Percentiles rank a stretch among this genome's conserved stretches.
phyloP scores from a whole-genome alignment of 1,140 invertebrate species.

The Lepidurus arcticus region DNA sequence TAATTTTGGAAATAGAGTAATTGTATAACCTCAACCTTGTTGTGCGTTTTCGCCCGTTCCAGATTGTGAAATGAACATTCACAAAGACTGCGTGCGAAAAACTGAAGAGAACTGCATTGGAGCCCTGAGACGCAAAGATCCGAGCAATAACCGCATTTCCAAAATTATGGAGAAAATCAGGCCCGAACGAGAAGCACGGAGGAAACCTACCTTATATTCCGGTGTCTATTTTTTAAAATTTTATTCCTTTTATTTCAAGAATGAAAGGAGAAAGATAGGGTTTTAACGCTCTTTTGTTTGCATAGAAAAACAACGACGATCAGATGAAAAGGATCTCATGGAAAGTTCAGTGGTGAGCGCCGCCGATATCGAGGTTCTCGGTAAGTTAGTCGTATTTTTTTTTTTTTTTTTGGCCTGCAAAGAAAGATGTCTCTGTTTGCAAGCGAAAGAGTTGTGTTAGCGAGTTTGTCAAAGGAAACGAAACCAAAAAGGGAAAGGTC shows the following conservation, averaged over 20 bases:
- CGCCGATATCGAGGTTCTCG: background rate
- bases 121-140: constrained; percentile 62
- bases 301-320: constrained; percentile 13
- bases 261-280: background rate
- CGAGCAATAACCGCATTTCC: constrained; percentile 43
- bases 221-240: background rate
- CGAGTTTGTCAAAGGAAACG: background rate
- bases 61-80: constrained; percentile 85
- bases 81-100: constrained; percentile 71
- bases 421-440: constrained; percentile 10
- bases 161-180: constrained; percentile 43
- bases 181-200: constrained; percentile 37
- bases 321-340: background rate
- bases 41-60: constrained; percentile 42
- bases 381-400: background rate
- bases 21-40: no score
- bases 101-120: constrained; percentile 81
- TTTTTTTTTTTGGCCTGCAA: background rate
- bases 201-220: constrained; percentile 42
- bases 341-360: background rate
- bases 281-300: background rate
- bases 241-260: background rate
- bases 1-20: no score
- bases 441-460: background rate
- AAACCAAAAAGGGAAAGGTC: background rate